Percentiles rank a stretch among this genome's conserved stretches.
phyloP scores from a whole-genome alignment of 2,113 vertebrate genomes.

The Macrotis lagotis region DNA sequence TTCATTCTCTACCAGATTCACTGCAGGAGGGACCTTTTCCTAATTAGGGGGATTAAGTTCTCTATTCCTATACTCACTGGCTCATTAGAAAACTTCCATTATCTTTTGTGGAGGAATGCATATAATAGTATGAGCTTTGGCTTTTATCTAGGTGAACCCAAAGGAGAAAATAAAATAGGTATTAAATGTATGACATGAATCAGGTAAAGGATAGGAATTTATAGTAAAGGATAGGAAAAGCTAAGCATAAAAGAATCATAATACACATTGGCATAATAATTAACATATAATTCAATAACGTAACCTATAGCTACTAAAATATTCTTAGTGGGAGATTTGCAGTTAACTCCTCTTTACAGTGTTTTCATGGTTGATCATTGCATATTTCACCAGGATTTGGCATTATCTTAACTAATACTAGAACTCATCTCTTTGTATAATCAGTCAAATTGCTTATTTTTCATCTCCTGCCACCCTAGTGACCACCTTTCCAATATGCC shows the following conservation, averaged over 20 bases:
- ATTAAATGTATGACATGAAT: neutral
- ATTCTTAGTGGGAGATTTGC: neutral
- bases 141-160: neutral
- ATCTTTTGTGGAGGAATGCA: neutral
- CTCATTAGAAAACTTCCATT: neutral
- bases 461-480: neutral
- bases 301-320: neutral
- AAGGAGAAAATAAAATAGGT: neutral
- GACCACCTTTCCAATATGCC: neutral
- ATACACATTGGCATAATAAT: neutral
- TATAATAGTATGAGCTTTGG: neutral
- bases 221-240: neutral
- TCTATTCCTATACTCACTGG: neutral
- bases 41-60: neutral
- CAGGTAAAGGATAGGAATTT: neutral
- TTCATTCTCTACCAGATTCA: neutral
- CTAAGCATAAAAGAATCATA: neutral
- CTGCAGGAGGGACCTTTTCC: neutral
- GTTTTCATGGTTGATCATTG: neutral
- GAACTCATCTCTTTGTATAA: neutral
- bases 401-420: neutral
- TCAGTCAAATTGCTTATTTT: neutral
- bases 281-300: neutral
- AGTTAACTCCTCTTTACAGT: neutral
- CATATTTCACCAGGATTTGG: neutral